Evolutionary conservation across 2,888 invertebrate species (phyloP), one percentile per base, ranked within the genome.

Genomic region (Papilio gigon): DNA sequence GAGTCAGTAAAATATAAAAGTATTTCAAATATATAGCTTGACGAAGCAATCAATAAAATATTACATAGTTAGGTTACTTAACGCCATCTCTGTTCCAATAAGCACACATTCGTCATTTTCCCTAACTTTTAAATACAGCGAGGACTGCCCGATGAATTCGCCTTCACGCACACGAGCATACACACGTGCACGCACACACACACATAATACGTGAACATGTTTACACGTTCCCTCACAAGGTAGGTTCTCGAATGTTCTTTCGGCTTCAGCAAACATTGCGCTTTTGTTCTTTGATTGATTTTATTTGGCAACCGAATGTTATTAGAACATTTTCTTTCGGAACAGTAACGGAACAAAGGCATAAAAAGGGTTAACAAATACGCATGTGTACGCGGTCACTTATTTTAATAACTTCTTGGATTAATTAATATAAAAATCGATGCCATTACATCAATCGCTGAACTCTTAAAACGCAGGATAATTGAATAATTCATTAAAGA

Each of bases 91-190:
- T 77, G 72, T 76, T 76, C 77, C 74, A 6, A 70, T 78, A 76
- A 78, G 78, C 79, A 81, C 80, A 84, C 81, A 86, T 85, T 80
- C 82, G 81, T 87, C 83, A 83, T 82, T 82, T 81, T 80, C 81
- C 80, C 76, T 79, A 78, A 85, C 84, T 86, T 87, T 88, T 87
- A 89, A 88, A 88, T 86, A 87, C 85, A 83, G 80, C 80, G 80
- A 82, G 84, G 82, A 84, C 84, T 42, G 35, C 22, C 83, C 80
- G 81, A 86, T 84, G 84, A 78, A 80, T 76, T 72, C 74, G 68
- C 68, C 67, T 71, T 72, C 72, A 72, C 71, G 74, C 72, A 76
- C 73, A 77, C 73, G n/a, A n/a, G n/a, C 73, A 71, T 72, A 76
- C 75, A 73, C 75, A 37, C 37, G 14, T 37, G 14, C 37, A 17